A percentile compares a stretch with the other conserved stretches of the same genome.
Evolutionary conservation across 2,797 vertebrate species (phyloP).

Genomic region (Rhabdomys pumilio): DNA sequence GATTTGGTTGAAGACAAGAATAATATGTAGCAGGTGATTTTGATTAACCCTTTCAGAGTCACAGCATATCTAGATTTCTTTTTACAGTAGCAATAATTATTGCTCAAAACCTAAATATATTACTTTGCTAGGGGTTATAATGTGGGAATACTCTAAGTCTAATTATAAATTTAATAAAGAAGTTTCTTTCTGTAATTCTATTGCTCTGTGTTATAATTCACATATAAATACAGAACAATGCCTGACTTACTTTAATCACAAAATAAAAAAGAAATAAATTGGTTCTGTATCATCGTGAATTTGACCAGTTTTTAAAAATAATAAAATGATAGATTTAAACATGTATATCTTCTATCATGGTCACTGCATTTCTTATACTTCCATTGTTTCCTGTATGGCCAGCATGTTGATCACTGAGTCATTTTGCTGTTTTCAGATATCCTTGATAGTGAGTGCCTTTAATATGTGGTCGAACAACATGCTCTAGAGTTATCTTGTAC

Average conservation of each 20-base stretch:
- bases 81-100: not conserved
- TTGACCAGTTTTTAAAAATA: not conserved
- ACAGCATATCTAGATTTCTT: not conserved
- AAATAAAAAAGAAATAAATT: constrained; percentile 32
- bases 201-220: not conserved
- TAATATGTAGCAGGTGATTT: not conserved
- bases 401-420: not conserved
- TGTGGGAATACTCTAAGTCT: constrained; percentile 20
- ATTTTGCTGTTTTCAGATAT: not conserved
- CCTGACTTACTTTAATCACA: not conserved
- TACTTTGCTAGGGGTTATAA: not conserved
- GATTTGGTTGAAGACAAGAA: not conserved
- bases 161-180: constrained; percentile 42
- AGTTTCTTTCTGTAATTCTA: constrained; percentile 29
- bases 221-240: constrained; percentile 24
- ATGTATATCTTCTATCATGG: not conserved
- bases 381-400: not conserved
- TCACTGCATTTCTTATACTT: not conserved
- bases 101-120: not conserved
- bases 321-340: constrained; percentile 18
- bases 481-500: not conserved
- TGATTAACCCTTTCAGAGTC: not conserved
- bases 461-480: not conserved
- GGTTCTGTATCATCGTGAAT: not conserved
- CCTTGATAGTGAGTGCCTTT: not conserved